A percentile compares a stretch with the other conserved stretches of the same genome.
Evolutionary conservation across 2,797 vertebrate genomes (phyloP).

Genomic region (Lacerta agilis): DNA sequence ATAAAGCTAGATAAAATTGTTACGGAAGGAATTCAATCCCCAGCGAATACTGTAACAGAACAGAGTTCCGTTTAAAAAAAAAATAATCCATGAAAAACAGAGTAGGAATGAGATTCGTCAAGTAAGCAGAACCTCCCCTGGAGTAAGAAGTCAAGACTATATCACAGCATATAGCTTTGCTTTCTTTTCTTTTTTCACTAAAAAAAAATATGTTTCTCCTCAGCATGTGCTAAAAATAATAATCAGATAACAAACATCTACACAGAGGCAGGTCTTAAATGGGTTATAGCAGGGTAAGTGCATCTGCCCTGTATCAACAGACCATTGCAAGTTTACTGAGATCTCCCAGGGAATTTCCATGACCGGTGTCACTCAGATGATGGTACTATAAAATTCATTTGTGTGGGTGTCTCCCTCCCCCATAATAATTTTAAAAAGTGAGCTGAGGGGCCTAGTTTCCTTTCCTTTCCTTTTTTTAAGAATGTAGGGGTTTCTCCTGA

Average conservation of each 20-base stretch:
- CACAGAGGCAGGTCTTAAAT: constrained; percentile 27
- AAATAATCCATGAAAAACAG: background rate
- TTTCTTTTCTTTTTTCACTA: too few relatives aligned
- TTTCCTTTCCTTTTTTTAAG: background rate
- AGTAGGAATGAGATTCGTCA: constrained; percentile 40
- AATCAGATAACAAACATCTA: constrained; percentile 57
- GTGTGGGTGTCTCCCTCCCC: too few relatives aligned
- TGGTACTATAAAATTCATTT: background rate
- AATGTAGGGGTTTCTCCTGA: background rate
- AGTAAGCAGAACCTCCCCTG: background rate
- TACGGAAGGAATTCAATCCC: constrained; percentile 61
- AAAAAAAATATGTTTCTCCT: constrained; percentile 28
- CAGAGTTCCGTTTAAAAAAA: constrained; percentile 38
- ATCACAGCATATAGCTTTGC: background rate
- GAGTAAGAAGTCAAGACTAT: background rate
- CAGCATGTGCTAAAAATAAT: constrained; percentile 44
- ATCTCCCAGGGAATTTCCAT: background rate
- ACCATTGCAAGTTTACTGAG: constrained; percentile 8
- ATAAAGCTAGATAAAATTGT: constrained; percentile 58
- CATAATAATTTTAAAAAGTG: too few relatives aligned
- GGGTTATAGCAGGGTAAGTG: background rate
- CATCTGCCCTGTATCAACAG: background rate
- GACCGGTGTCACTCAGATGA: background rate
- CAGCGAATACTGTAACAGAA: constrained; percentile 46
- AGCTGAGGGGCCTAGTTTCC: background rate